Base-by-base conservation (phyloP, 2,888 invertebrate genomes). In the Melinopterus prodromus region DNA sequence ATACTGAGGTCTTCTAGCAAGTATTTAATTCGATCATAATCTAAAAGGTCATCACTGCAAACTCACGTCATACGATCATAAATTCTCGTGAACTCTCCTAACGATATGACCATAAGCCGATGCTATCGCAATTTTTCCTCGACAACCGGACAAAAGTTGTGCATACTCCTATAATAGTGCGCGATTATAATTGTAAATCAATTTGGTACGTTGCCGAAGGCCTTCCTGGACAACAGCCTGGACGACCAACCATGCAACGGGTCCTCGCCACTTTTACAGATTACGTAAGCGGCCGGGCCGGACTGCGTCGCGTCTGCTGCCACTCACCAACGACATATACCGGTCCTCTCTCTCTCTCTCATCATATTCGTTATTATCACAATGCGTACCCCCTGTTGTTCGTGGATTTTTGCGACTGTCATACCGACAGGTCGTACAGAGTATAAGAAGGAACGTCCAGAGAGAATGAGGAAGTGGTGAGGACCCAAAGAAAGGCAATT, bases 361-460 rank as follows among this genome's bases (percentile, higher is more conserved):
- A 53, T 53, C 53, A 53, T 53, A 53, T 53, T 53, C 53, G 53
- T 53, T 53, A 53, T 53, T 53, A 53, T 53, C 53, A 53, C 53
- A 53, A 53, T 53, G 53, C 53, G 53, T 53, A 53, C 53, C 53
- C 53, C 53, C 53, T 53, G 53, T 53, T 53, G 53, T 53, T 53
- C 53, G 53, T 1, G 1, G 5, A 53, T 53, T 53, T 53, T 53
- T 53, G 53, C 53, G 53, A 53, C 9, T 53, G 9, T 12, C 12
- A 7, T 7, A 12, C 53, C 53, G 12, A 53, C 53, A 9, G 5
- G 26, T 26, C 26, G 26, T 26, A 26, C 26, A 1, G 3, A 26
- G 26, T 26, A 26, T 26, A 26, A 26, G 26, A 26, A 26, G 26
- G 26, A 26, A 26, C 26, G 26, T 26, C 26, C 26, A 53, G 53